A percentile compares a stretch with the other conserved stretches of the same genome.
phyloP scores from a whole-genome alignment of 2,888 invertebrate species.

The Lithophane socia region DNA sequence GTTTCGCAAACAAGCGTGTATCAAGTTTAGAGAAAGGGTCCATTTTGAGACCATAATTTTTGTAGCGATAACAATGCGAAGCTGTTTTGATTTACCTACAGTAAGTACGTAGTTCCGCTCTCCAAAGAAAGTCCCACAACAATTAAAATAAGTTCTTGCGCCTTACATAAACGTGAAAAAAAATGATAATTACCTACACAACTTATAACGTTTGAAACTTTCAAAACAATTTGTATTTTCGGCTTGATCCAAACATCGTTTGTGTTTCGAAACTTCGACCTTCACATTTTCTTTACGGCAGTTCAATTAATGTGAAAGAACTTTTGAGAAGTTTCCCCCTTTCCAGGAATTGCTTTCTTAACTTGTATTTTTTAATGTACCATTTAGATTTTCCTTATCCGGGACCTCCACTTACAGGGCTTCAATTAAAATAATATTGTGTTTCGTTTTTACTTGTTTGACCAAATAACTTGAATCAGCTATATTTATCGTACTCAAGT shows the following conservation, averaged over 20 bases:
- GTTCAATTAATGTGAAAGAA: background rate
- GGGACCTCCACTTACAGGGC: constrained; percentile 8
- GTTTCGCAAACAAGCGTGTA: background rate
- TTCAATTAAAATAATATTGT: constrained; percentile 12
- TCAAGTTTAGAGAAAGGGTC: background rate
- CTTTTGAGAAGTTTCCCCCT: constrained; percentile 9
- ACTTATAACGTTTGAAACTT: background rate
- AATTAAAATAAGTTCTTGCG: too few species aligned
- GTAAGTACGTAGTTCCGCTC: too few species aligned
- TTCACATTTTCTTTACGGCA: constrained; percentile 1
- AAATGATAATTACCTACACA: background rate
- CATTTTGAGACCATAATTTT: background rate
- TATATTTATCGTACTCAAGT: background rate
- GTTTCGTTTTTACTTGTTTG: constrained; percentile 2
- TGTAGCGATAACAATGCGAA: background rate
- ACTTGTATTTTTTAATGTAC: background rate
- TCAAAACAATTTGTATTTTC: background rate
- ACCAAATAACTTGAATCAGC: background rate
- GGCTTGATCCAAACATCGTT: background rate
- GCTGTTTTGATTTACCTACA: constrained; percentile 3
- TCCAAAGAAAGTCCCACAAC: background rate
- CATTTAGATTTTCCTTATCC: constrained; percentile 1
- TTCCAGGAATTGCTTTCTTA: background rate
- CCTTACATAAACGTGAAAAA: background rate
- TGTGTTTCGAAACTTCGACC: background rate